Conservation (phyloP, 2,797 vertebrate genomes). For the Harpagifer antarcticus region DNA sequence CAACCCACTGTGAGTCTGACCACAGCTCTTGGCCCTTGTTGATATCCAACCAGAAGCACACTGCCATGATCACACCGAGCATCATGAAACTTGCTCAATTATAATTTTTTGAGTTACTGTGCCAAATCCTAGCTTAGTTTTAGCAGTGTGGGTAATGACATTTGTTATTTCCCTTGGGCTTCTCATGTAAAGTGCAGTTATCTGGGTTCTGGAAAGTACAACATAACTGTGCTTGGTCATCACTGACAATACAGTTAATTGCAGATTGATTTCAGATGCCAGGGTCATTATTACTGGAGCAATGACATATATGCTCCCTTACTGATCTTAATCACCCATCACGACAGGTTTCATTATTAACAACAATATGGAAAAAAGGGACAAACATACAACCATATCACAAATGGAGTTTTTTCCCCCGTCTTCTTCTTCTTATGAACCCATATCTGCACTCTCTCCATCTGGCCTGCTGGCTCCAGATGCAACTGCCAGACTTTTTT, state of each 20-base stretch:
- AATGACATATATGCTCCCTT: neutral
- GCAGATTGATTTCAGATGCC: neutral
- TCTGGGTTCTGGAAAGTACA: neutral
- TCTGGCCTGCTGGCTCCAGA: slow-evolving; percentile 84
- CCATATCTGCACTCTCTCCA: slow-evolving; percentile 76
- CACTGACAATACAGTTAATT: neutral
- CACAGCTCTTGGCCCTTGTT: neutral
- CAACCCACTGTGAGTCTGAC: slow-evolving; percentile 13
- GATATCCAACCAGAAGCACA: neutral
- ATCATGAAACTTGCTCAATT: neutral
- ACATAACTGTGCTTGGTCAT: too few species aligned
- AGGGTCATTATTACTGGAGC: neutral
- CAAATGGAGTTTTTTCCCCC: slow-evolving; percentile 45
- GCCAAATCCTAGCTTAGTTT: slow-evolving; percentile 10
- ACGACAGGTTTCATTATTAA: slow-evolving; percentile 27
- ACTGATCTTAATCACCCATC: slow-evolving; percentile 6
- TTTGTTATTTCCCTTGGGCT: neutral
- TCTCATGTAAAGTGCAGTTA: slow-evolving; percentile 14
- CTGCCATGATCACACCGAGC: neutral
- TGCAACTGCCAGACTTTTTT: slow-evolving; percentile 78
- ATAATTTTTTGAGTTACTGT: slow-evolving; percentile 13
- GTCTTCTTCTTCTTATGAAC: slow-evolving; percentile 57
- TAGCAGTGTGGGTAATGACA: slow-evolving; percentile 11
- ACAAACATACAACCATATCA: slow-evolving; percentile 36
- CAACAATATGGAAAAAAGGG: slow-evolving; percentile 22